Percentiles rank a stretch among this genome's conserved stretches.
These are phyloP conservation scores for Yponomeuta malinellus DNA, from an alignment of 2,888 invertebrate species.

Conservation along the genomic window DNA sequence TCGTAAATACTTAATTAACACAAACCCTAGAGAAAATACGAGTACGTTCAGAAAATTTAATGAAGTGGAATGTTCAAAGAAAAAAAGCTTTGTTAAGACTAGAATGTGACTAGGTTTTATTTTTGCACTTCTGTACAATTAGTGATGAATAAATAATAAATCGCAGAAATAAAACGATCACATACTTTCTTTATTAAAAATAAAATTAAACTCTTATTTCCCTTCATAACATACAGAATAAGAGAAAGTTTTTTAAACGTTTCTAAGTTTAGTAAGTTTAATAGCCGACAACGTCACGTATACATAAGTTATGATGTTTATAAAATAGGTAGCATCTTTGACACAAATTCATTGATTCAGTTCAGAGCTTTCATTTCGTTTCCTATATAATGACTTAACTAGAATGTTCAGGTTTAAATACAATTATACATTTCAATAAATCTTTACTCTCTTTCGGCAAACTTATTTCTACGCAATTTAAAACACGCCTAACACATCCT, in stretches of 20 bases:
- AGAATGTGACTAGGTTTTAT: neutral
- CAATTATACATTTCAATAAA: conserved; percentile 9
- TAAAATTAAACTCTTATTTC: neutral
- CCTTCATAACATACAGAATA: neutral
- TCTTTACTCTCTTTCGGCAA: conserved; percentile 14
- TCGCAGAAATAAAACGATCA: neutral
- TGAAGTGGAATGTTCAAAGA: neutral
- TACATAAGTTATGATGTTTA: conserved; percentile 13
- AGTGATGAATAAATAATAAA: neutral
- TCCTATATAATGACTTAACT: neutral
- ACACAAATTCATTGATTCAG: conserved; percentile 15
- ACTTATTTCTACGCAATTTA: conserved; percentile 18
- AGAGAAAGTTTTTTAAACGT: conserved; percentile 2
- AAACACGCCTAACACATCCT: conserved; percentile 41
- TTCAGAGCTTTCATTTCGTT: conserved; percentile 2
- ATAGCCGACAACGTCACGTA: conserved; percentile 1
- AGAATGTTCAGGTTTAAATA: neutral
- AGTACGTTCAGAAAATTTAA: neutral
- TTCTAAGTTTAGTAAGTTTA: conserved; percentile 10
- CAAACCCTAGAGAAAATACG: neutral
- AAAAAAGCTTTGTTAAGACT: conserved; percentile 1
- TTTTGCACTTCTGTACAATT: neutral
- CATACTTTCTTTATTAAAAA: neutral
- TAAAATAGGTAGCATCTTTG: conserved; percentile 15
- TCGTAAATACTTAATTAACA: neutral